Conservation (phyloP, 2,888 invertebrate genomes). For the Brassicogethes aeneus region DNA sequence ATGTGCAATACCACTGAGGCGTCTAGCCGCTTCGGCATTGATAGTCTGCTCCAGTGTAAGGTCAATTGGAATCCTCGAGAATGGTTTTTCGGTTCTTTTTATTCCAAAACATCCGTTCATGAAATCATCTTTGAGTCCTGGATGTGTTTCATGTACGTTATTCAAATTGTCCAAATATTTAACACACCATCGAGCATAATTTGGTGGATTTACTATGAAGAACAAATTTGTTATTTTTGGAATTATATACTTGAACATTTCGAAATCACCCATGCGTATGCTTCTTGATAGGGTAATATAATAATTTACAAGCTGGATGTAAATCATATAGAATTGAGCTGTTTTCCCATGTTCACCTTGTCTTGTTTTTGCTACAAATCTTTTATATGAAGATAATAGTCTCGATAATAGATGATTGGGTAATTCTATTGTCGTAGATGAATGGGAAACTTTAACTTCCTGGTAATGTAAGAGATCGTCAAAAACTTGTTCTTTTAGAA, state of each 20-base stretch:
- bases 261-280: slow-evolving; percentile 16
- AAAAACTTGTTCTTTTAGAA: slow-evolving; percentile 13
- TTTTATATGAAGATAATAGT: slow-evolving; percentile 11
- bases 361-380: slow-evolving; percentile 13
- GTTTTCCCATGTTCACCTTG: slow-evolving; percentile 7
- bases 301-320: slow-evolving; percentile 10
- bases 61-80: slow-evolving; percentile 29
- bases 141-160: slow-evolving; percentile 27
- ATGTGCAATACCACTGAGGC: slow-evolving; percentile 12
- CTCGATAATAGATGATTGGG: slow-evolving; percentile 8
- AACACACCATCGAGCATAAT: slow-evolving; percentile 29
- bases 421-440: slow-evolving; percentile 8
- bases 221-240: slow-evolving; percentile 28
- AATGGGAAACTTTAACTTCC: slow-evolving; percentile 7
- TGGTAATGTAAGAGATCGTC: slow-evolving; percentile 11
- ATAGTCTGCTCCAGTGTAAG: slow-evolving; percentile 30
- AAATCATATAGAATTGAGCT: not conserved
- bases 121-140: slow-evolving; percentile 21
- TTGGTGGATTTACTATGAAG: slow-evolving; percentile 29
- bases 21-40: slow-evolving; percentile 24
- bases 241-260: slow-evolving; percentile 19
- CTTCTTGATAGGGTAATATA: slow-evolving; percentile 13
- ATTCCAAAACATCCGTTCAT: slow-evolving; percentile 26
- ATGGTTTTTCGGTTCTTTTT: slow-evolving; percentile 27
- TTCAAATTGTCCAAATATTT: slow-evolving; percentile 27